phyloP scores from a whole-genome alignment of 1,140 invertebrate species.

The Caenorhabditis latens region DNA sequence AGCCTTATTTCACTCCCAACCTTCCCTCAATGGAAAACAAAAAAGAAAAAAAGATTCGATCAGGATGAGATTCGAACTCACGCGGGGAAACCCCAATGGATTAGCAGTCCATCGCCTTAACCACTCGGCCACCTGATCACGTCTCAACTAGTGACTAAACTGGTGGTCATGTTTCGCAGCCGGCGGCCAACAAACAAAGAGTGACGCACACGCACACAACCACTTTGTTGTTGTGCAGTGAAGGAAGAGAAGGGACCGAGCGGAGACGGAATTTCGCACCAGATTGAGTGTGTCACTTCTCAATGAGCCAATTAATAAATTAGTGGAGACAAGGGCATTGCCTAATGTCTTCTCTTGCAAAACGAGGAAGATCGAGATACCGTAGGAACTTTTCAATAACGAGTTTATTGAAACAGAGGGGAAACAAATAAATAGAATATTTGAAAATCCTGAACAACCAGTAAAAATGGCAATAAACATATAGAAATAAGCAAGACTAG shows the following conservation, averaged over 20 bases:
- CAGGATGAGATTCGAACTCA: constrained; percentile 77
- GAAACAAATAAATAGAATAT: background rate
- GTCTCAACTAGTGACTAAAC: background rate
- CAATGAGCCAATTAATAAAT: constrained; percentile 5
- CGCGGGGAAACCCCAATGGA: constrained; percentile 76
- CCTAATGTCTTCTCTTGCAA: no score
- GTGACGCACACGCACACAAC: background rate
- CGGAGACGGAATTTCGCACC: background rate
- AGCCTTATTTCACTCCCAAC: no score
- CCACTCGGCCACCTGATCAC: constrained; percentile 74
- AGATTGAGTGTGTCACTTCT: background rate
- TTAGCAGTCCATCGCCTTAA: constrained; percentile 69
- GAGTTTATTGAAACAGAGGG: no score
- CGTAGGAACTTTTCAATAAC: no score
- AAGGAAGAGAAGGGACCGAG: background rate
- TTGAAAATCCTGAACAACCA: background rate
- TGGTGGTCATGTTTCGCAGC: no score
- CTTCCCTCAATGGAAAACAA: no score
- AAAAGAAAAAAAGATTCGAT: constrained; percentile 64
- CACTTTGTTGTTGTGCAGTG: background rate
- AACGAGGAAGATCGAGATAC: no score
- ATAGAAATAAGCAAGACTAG: background rate
- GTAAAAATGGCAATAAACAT: constrained; percentile 1
- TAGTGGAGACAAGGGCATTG: background rate
- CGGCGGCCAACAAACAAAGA: no score